These are phyloP conservation scores for Pterobdella sp. DNA, from an alignment of 2,888 invertebrate genomes.

Conservation along the genomic window DNA sequence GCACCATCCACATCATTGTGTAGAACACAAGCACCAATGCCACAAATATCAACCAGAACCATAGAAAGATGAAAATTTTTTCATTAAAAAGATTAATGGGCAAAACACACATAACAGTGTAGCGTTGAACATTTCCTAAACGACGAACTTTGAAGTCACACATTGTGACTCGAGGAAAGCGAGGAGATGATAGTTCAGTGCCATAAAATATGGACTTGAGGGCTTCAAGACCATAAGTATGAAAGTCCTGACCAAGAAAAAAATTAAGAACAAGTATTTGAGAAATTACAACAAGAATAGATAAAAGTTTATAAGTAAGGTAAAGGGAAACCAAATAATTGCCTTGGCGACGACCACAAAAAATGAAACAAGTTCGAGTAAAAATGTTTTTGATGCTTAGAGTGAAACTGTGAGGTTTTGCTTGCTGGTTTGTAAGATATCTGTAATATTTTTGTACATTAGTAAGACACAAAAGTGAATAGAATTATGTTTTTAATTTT, in stretches of 20 bases:
- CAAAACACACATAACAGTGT: conserved; percentile 51
- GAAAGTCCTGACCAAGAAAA: conserved; percentile 37
- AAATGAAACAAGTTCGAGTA: conserved; percentile 48
- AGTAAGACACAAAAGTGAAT: background rate
- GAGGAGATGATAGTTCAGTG: conserved; percentile 46
- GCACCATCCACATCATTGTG: conserved; percentile 51
- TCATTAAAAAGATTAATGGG: conserved; percentile 44
- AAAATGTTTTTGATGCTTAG: conserved; percentile 48
- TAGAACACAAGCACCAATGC: conserved; percentile 49
- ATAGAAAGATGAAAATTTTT: conserved; percentile 53
- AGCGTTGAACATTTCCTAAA: conserved; percentile 51
- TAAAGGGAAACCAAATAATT: conserved; percentile 54
- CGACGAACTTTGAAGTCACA: conserved; percentile 49
- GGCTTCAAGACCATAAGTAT: conserved; percentile 51
- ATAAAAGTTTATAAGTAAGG: conserved; percentile 51
- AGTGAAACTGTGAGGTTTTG: conserved; percentile 45
- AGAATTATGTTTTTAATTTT: background rate
- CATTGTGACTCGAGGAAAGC: conserved; percentile 51
- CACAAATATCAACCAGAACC: conserved; percentile 55
- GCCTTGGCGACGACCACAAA: conserved; percentile 50
- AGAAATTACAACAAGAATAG: conserved; percentile 44
- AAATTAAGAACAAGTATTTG: conserved; percentile 42
- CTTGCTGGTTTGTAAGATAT: conserved; percentile 36
- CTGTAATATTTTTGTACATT: conserved; percentile 19
- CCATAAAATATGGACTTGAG: conserved; percentile 51